Conservation (phyloP, 2,888 invertebrate species). For the Cistogaster globosa region DNA sequence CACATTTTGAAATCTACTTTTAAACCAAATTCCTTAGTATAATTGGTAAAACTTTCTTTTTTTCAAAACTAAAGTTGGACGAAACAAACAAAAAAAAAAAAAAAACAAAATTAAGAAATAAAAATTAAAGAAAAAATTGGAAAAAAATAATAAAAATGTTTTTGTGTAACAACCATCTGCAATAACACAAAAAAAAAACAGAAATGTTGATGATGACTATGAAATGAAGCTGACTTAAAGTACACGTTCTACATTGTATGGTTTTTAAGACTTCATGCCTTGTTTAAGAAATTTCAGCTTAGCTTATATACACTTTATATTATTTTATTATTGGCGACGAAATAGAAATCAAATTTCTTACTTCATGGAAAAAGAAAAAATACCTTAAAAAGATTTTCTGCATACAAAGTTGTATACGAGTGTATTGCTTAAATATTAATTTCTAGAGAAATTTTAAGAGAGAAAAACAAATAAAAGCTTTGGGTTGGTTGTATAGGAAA, state of each 20-base stretch:
- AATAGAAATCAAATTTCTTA: too few relatives aligned
- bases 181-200: slow-evolving; percentile 28
- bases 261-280: too few relatives aligned
- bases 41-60: slow-evolving; percentile 21
- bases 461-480: too few relatives aligned
- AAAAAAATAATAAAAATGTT: neutral
- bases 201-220: neutral
- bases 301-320: too few relatives aligned
- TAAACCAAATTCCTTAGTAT: slow-evolving; percentile 26
- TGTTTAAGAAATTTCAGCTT: too few relatives aligned
- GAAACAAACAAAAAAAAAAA: slow-evolving; percentile 10
- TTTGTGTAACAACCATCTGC: slow-evolving; percentile 7
- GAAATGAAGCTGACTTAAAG: too few relatives aligned
- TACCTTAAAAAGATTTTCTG: neutral
- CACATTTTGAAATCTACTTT: neutral
- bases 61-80: neutral
- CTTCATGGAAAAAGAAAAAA: too few relatives aligned
- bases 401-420: slow-evolving; percentile 26
- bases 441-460: too few relatives aligned
- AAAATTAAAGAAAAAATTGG: too few relatives aligned
- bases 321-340: too few relatives aligned
- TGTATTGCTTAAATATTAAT: slow-evolving; percentile 11
- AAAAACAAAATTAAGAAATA: neutral
- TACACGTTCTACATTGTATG: too few relatives aligned
- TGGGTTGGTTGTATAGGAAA: too few relatives aligned